A percentile compares a stretch with the other conserved stretches of the same genome.
Evolutionary conservation across 2,888 invertebrate species (phyloP).

Genomic region (Scaptomyza caliginosa): DNA sequence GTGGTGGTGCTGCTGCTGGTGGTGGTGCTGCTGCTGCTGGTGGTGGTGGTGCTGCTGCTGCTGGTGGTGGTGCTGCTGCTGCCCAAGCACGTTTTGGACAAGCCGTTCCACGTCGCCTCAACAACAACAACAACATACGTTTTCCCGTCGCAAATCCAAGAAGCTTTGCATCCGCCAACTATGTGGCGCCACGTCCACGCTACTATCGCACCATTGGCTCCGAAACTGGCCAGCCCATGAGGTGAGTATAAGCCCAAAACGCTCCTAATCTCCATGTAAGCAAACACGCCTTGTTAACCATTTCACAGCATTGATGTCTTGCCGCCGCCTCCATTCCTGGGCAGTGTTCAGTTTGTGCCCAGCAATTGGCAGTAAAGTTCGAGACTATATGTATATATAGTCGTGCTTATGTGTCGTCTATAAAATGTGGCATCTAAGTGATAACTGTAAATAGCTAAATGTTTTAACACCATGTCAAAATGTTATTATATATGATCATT

Average conservation of each 20-base stretch:
- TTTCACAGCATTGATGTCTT: constrained; percentile 49
- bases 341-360: constrained; percentile 69
- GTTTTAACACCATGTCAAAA: constrained; percentile 21
- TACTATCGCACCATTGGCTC: constrained; percentile 63
- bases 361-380: constrained; percentile 68
- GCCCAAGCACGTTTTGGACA: constrained; percentile 16
- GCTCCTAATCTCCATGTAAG: background rate
- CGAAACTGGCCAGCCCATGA: constrained; percentile 43
- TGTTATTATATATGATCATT: constrained; percentile 7
- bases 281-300: too few relatives aligned
- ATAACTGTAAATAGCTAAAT: constrained; percentile 59
- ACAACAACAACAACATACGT: constrained; percentile 48
- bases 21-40: constrained; percentile 19
- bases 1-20: constrained; percentile 8
- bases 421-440: constrained; percentile 7
- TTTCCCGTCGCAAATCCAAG: constrained; percentile 73
- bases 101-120: constrained; percentile 1
- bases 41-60: background rate
- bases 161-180: constrained; percentile 74
- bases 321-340: constrained; percentile 71
- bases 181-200: constrained; percentile 73
- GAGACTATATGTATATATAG: constrained; percentile 18
- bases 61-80: background rate
- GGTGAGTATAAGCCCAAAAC: constrained; percentile 26
- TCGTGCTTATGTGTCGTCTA: constrained; percentile 18